Conservation (phyloP, 2,113 vertebrate species). For the Chlamydotis undulata region DNA sequence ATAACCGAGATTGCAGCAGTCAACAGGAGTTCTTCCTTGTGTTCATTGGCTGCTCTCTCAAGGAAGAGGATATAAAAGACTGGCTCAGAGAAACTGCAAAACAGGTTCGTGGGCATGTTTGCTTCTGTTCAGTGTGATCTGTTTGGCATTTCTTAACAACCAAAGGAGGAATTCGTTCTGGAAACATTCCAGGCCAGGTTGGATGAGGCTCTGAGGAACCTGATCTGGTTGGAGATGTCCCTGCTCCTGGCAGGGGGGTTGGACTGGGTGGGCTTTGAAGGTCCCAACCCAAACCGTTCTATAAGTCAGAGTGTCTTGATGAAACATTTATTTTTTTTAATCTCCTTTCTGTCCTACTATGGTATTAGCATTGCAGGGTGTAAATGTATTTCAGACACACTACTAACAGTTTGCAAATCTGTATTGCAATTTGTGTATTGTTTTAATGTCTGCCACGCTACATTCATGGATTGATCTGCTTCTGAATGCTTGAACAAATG, state of each 20-base stretch:
- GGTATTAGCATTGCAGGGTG: neutral
- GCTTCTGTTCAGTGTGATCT: neutral
- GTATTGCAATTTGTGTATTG: neutral
- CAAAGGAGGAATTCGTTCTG: neutral
- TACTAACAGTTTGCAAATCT: neutral
- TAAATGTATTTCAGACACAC: neutral
- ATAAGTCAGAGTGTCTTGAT: fast-evolving
- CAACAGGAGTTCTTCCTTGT: conserved; percentile 82
- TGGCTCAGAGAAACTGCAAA: conserved; percentile 92
- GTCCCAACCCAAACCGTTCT: too few species aligned
- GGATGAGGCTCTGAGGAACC: too few species aligned
- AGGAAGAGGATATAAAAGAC: conserved; percentile 88
- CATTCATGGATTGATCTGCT: neutral
- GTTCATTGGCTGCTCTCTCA: conserved; percentile 88
- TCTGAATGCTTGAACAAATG: neutral
- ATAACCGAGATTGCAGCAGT: conserved; percentile 44
- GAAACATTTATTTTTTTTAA: neutral
- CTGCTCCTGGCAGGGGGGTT: too few species aligned
- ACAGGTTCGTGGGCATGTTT: conserved; percentile 77
- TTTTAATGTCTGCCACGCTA: neutral
- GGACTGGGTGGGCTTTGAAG: too few species aligned
- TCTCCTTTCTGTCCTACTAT: neutral
- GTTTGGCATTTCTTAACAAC: neutral
- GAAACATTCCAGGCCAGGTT: too few species aligned
- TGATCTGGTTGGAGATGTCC: too few species aligned